Evolutionary conservation across 2,888 invertebrate genomes (phyloP), one percentile per base, ranked within the genome.

Genomic region (Chalcosyrphus nemorum): DNA sequence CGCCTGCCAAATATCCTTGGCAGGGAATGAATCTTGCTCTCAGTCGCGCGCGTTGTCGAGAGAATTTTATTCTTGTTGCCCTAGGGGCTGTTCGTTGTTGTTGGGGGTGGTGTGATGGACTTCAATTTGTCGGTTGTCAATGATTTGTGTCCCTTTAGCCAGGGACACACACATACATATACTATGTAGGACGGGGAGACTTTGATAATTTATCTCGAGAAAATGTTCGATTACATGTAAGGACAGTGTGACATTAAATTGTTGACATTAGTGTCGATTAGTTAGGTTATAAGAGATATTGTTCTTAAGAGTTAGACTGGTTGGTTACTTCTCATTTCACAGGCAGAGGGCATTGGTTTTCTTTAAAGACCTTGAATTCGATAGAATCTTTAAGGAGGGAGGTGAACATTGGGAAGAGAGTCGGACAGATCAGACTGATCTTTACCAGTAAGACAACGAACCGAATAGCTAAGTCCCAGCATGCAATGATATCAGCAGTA

Each of bases 91-190:
- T 9, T 13, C 50, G n/a, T 47, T 11, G 9, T 35, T 32, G 19
- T n/a, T 41, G 29, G 13, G 13, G 17, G 32, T 66, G 61, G 32
- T 66, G 61, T 59, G 68, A 72, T 72, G 59, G 77, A 66, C 82
- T 78, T 78, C 72, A 82, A 82, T 78, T 78, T 78, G 56, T 74
- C 59, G 72, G 63, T 78, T 78, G 43, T 76, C 57, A 82, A 72
- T 61, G 77, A 82, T 82, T 82, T 77, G 72, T 82, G 77, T 68
- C 61, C 19, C 59, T 68, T 66, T 59, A 56, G 74, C 35, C 19
- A 15, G 24, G n/a, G 2, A 38, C 59, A 54, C 11, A 32, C 35
- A 61, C 29, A 71, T 47, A 47, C 74, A 47, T 17, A 71, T 19
- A 27, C 35, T 21, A 35, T 4, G 35, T 21, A 7, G 4, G 21